Percentiles rank a stretch among this genome's conserved stretches.
phyloP scores from a whole-genome alignment of 2,113 vertebrate species.

The Oryzias melastigma region DNA sequence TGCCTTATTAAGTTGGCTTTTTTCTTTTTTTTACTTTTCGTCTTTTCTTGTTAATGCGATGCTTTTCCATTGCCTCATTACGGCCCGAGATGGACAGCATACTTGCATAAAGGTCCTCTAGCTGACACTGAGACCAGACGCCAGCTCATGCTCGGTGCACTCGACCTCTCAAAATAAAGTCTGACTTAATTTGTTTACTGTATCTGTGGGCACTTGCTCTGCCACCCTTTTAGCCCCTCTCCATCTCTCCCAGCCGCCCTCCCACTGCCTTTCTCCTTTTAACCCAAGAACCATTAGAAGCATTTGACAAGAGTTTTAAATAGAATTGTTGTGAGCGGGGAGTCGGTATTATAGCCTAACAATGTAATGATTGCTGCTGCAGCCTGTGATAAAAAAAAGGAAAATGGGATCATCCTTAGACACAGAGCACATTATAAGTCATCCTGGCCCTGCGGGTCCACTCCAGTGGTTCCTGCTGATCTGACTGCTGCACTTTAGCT shows the following conservation, averaged over 20 bases:
- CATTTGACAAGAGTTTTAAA: constrained; percentile 66
- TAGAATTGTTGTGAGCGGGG: constrained; percentile 48
- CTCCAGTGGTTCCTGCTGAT: constrained; percentile 17
- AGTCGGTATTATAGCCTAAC: constrained; percentile 26
- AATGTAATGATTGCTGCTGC: constrained; percentile 29
- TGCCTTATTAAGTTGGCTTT: constrained; percentile 68
- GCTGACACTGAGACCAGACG: constrained; percentile 66
- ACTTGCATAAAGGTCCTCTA: constrained; percentile 61
- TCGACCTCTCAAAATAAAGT: constrained; percentile 69
- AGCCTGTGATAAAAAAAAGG: constrained; percentile 17
- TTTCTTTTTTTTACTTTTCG: constrained; percentile 54
- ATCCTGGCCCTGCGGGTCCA: constrained; percentile 26
- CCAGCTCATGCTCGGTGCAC: constrained; percentile 65
- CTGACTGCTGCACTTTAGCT: constrained; percentile 23
- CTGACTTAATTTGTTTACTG: constrained; percentile 78
- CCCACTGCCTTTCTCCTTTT: constrained; percentile 54
- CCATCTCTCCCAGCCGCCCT: constrained; percentile 30
- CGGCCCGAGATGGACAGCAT: constrained; percentile 59
- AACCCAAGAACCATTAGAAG: constrained; percentile 57
- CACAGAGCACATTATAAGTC: constrained; percentile 23
- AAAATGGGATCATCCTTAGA: constrained; percentile 18
- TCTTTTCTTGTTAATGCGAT: constrained; percentile 41
- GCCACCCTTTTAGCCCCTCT: constrained; percentile 45
- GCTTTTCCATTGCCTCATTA: constrained; percentile 70
- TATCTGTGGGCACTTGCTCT: constrained; percentile 60